Evolutionary conservation across 2,113 vertebrate genomes (phyloP), one percentile per base, ranked within the genome.

Genomic region (Carassius auratus): DNA sequence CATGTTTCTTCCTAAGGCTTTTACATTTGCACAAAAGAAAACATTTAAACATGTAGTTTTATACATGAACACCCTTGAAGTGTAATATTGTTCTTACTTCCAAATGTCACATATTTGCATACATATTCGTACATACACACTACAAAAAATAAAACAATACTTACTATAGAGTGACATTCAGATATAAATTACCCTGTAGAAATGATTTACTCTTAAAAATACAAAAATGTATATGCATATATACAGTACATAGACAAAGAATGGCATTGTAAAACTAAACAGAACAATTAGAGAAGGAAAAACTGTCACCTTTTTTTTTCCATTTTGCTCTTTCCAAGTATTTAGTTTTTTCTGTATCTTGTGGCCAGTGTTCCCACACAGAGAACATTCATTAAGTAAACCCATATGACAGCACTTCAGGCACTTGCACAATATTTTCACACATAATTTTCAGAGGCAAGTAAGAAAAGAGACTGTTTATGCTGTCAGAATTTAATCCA

Each of bases 1-100:
- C 93, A 93, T 66, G 80, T 90, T 88, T 84, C 82, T 85, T 64
- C 88, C 87, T 86, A 91, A 91, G 85, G 89, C 88, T 87, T 30
- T 89, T 1, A 89, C 87, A 90, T 85, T 88, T 86, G 88, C 88
- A 93, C 92, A 88, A 77, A 61, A 90, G 85, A 89, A 52, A 76
- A 82, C 69, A 57, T 36, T 84, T 73, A 62, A 50, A 78, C 75
- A 2, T 66, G 48, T 83, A 74, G 12, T 85, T 55, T 52, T 57
- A 76, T 52, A 74, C 26, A 45, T 10, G 30, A 8, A 68, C 57
- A 21, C 59, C 59, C 73, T 55, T 38, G 87, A 90, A 50, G 84
- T 88, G 85, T 52, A 90, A 90, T 89, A 84, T 48, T 76, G 81
- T 69, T 90, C 80, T 26, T 26, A 66, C 8, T 52, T 52, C 64